Evolutionary conservation across 2,888 invertebrate species (phyloP), one percentile per base, ranked within the genome.

Genomic region (Geotrupes spiniger): DNA sequence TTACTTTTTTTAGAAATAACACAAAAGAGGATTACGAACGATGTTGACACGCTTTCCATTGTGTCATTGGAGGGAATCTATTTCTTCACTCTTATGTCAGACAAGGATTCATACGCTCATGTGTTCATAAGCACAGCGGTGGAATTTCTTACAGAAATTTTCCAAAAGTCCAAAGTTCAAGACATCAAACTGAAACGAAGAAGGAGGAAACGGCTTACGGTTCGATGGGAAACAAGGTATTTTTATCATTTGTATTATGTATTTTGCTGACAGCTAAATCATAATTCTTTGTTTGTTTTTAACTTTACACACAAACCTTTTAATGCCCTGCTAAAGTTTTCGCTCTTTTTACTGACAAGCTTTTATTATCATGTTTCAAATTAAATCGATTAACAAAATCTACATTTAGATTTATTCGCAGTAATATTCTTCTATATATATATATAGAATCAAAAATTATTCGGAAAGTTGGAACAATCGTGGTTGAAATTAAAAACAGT

Each of bases 191-290:
- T 71, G 36, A 63, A 63, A 46, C 54, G 63, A 36, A 66, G 65
- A 42, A 58, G 63, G 41, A 59, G 62, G 42, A 66, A 60, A 51
- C 60, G 64, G 31, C 50, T 71, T 31, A 68, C 66, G 6, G 58
- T 70, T 11, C 63, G 64, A 53, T 72, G 72, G 72, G 66, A 69
- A 42, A 65, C 66, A 41, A 72, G 71, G 72, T 72, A 64, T 53
- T n/a, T n/a, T n/a, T n/a, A n/a, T n/a, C n/a, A n/a, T n/a, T n/a
- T n/a, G n/a, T n/a, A n/a, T n/a, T n/a, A n/a, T n/a, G n/a, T n/a
- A n/a, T n/a, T n/a, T n/a, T n/a, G n/a, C n/a, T n/a, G n/a, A n/a
- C n/a, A n/a, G n/a, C n/a, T n/a, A n/a, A n/a, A n/a, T n/a, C n/a
- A n/a, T n/a, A n/a, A n/a, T n/a, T n/a, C n/a, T 33, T 11, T 29